Evolutionary conservation across 2,113 vertebrate species (phyloP).

Genomic region (Mormoops blainvillei): DNA sequence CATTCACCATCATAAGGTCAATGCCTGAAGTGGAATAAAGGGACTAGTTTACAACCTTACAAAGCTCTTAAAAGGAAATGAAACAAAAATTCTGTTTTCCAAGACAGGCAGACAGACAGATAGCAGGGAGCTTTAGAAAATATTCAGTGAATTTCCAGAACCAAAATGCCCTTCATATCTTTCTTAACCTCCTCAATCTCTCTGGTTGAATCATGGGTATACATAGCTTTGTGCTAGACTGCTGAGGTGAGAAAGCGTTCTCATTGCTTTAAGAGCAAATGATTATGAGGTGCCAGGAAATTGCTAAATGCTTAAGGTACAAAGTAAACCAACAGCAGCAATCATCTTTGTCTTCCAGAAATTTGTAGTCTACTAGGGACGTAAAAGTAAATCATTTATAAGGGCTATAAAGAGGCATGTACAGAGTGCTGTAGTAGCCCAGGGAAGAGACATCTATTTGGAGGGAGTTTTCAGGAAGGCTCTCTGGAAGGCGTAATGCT

Average conservation of each 20-base stretch:
- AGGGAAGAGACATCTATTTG: background rate
- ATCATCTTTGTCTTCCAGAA: background rate
- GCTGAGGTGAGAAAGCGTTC: background rate
- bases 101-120: background rate
- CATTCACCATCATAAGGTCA: background rate
- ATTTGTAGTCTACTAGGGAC: background rate
- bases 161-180: background rate
- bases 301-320: background rate
- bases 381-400: slow-evolving; percentile 16
- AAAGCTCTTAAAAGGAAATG: background rate
- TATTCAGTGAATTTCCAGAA: background rate
- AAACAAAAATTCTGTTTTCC: slow-evolving; percentile 21
- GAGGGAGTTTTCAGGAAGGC: background rate
- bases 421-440: background rate
- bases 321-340: background rate
- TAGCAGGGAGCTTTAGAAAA: background rate
- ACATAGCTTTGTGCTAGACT: background rate
- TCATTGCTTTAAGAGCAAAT: background rate
- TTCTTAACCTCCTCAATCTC: background rate
- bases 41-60: background rate
- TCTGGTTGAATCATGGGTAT: background rate
- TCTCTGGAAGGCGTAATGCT: background rate
- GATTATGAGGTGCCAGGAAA: background rate
- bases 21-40: background rate
- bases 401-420: background rate